Evolutionary conservation across 2,113 vertebrate species (phyloP), one percentile per base, ranked within the genome.

Genomic region (Megaleporinus macrocephalus): DNA sequence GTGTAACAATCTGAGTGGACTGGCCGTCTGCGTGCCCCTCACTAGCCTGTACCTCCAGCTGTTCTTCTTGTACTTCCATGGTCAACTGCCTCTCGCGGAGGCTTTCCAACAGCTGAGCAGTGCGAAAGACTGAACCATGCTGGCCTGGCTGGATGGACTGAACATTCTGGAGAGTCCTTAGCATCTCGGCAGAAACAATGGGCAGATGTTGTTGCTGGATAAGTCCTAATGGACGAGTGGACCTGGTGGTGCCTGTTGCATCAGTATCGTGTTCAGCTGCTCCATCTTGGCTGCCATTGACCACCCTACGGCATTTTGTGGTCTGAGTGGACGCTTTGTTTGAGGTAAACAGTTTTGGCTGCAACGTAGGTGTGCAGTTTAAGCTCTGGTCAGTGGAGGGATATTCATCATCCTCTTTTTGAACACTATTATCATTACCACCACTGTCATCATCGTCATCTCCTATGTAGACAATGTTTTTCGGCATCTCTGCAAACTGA

Each of bases 401-500:
- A 15, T 90, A 76, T 0, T 91, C 86, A 0, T 91, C 88, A 41
- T 90, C 89, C 79, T 92, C 89, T 80, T n/a, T 70, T 29, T 69
- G 73, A 26, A 69, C 9, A 55, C 29, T 53, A n/a, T 29, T 61
- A 20, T 80, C 73, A 18, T 49, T 75, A 33, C 53, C 72, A 33
- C 77, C 83, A 3, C 41, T 53, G 26, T 27, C 13, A 13, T 87
- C 75, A 0, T 89, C 90, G 30, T 96, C 95, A 1, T 98, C 97
- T 30, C 96, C 96, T 86, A 99, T 97, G 71, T 95, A 98, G 75
- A 98, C 72, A 74, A 99, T 96, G 88, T 99, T 95, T 94, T 98
- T 96, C 44, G 98, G 97, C 95, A 99, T 96, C 80, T 97, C 95
- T 82, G 98, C 98, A 89, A 99, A 99, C 85, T 99, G 98, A 91